phyloP scores from a whole-genome alignment of 2,113 vertebrate species.

The Brevimyrus niger region DNA sequence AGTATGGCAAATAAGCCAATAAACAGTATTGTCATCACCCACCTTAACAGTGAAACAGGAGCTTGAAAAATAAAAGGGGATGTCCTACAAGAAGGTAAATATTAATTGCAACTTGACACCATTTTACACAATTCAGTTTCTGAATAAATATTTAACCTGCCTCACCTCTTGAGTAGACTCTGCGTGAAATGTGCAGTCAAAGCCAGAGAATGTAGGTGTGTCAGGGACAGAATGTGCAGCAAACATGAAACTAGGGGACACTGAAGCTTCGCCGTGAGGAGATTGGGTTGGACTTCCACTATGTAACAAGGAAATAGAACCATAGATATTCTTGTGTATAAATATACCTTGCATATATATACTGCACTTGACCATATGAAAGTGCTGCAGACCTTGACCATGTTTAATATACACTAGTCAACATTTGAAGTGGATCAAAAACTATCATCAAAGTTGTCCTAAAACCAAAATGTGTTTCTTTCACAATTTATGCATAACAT shows the following conservation, averaged over 20 bases:
- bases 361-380: background rate
- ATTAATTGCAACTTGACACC: background rate
- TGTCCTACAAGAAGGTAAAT: slow-evolving; percentile 47
- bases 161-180: slow-evolving; percentile 28
- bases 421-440: too few relatives aligned
- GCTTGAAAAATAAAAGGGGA: slow-evolving; percentile 49
- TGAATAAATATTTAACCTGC: background rate
- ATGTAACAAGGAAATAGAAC: slow-evolving; percentile 6
- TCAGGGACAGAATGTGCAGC: slow-evolving; percentile 42
- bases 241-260: slow-evolving; percentile 55
- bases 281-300: slow-evolving; percentile 47
- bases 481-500: too few relatives aligned
- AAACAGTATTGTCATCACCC: slow-evolving; percentile 8
- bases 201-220: slow-evolving; percentile 50
- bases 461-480: too few relatives aligned
- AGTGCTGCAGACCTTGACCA: background rate
- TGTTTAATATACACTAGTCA: background rate
- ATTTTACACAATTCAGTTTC: background rate
- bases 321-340: background rate
- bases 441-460: too few relatives aligned
- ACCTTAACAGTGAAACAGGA: slow-evolving; percentile 60
- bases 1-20: background rate
- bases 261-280: slow-evolving; percentile 25
- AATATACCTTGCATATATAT: background rate
- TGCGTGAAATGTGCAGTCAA: slow-evolving; percentile 45